Conservation (phyloP, 2,113 vertebrate species). For the Danio rerio region DNA sequence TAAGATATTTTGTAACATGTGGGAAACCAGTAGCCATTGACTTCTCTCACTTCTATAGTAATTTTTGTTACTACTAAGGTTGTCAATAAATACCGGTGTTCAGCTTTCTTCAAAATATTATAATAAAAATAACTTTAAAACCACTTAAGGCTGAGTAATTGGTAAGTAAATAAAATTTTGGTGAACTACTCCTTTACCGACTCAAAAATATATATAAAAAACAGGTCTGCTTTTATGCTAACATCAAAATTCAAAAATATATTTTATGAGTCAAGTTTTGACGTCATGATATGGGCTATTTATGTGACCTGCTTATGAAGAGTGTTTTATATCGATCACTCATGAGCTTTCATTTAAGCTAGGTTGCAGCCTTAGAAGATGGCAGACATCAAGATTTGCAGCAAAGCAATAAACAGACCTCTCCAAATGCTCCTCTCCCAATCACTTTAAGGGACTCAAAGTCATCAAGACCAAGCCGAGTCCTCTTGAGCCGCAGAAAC, state of each 20-base stretch:
- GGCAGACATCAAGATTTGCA: neutral
- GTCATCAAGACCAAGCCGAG: slow-evolving; percentile 92
- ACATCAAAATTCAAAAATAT: neutral
- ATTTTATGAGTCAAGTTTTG: neutral
- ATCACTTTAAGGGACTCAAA: slow-evolving; percentile 98
- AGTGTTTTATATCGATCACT: neutral
- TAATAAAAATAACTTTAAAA: too few relatives aligned
- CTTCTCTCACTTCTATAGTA: too few relatives aligned
- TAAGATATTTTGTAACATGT: too few relatives aligned
- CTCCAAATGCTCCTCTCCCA: slow-evolving; percentile 96
- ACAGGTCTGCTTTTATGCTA: neutral
- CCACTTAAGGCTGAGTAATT: too few relatives aligned
- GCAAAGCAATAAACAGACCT: slow-evolving; percentile 75
- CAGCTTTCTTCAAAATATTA: too few relatives aligned
- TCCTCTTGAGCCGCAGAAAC: slow-evolving; percentile 94
- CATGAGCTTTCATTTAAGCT: slow-evolving; percentile 7
- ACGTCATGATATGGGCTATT: neutral
- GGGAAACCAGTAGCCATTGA: too few relatives aligned
- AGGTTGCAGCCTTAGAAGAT: neutral
- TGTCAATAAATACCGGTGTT: too few relatives aligned
- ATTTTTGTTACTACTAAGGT: too few relatives aligned
- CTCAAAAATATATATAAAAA: neutral
- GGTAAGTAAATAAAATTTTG: too few relatives aligned
- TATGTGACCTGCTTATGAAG: neutral
- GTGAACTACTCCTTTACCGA: neutral